A percentile compares a stretch with the other conserved stretches of the same genome.
These are phyloP conservation scores for Pampusana beccarii DNA, from an alignment of 2,113 vertebrate species.

Conservation along the genomic window DNA sequence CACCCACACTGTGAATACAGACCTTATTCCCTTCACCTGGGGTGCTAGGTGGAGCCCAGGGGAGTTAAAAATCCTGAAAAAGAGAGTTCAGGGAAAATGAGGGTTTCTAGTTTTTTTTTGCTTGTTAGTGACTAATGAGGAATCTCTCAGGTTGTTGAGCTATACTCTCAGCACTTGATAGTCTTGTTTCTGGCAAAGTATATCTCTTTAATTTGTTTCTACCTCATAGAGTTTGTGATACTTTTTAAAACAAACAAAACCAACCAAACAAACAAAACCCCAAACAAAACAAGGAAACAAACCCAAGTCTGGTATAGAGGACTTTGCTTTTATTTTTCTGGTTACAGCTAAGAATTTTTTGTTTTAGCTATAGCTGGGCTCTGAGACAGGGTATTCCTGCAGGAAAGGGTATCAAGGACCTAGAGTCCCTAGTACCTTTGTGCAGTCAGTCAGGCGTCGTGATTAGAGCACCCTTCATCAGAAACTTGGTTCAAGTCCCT, in stretches of 20 bases:
- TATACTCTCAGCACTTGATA: neutral
- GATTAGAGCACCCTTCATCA: neutral
- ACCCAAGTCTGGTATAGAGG: accelerated
- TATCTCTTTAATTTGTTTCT: accelerated
- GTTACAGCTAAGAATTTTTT: neutral
- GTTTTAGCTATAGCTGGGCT: neutral
- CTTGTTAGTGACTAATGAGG: accelerated
- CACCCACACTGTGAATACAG: neutral
- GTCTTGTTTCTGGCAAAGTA: neutral
- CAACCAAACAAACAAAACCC: too few relatives aligned
- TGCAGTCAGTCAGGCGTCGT: too few relatives aligned
- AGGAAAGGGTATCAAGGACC: too few relatives aligned
- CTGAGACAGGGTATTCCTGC: too few relatives aligned
- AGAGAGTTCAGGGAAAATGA: neutral
- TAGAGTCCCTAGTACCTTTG: neutral
- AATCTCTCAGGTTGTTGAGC: accelerated
- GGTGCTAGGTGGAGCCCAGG: neutral
- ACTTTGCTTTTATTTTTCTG: neutral
- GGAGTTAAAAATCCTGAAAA: neutral
- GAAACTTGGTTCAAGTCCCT: neutral
- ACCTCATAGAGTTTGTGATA: accelerated
- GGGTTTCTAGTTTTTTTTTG: accelerated
- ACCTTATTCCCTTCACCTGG: neutral
- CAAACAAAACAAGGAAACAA: too few relatives aligned
- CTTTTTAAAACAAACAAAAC: neutral